These are phyloP conservation scores for Catocala sponsa DNA, from an alignment of 2,888 invertebrate genomes.

Conservation along the genomic window DNA sequence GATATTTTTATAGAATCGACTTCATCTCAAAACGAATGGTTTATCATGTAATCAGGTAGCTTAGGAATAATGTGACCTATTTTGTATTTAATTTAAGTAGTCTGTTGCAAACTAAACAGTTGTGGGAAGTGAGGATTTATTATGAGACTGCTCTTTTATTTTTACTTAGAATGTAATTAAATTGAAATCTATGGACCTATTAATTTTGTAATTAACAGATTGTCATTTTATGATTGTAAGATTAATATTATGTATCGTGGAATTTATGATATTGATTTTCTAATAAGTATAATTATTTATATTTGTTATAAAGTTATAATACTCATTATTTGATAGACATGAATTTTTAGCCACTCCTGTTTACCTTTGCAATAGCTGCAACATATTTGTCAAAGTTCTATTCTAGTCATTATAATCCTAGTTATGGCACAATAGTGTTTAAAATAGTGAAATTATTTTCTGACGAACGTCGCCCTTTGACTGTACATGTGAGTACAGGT, in stretches of 20 bases:
- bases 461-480: constrained; percentile 18
- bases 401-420: constrained; percentile 36
- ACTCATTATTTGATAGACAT: too few relatives aligned
- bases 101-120: constrained; percentile 3
- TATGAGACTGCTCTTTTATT: too few relatives aligned
- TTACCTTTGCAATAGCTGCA: background rate
- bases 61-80: constrained; percentile 16
- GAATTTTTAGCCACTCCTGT: background rate
- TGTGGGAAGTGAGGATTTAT: too few relatives aligned
- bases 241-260: too few relatives aligned
- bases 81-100: background rate
- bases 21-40: constrained; percentile 16
- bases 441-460: constrained; percentile 23
- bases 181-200: too few relatives aligned
- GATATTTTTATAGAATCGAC: constrained; percentile 51
- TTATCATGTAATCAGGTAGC: constrained; percentile 21
- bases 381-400: constrained; percentile 15
- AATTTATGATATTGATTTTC: too few relatives aligned
- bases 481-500: constrained; percentile 7
- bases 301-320: too few relatives aligned
- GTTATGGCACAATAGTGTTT: constrained; percentile 41
- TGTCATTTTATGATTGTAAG: too few relatives aligned
- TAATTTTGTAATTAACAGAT: too few relatives aligned
- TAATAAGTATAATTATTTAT: too few relatives aligned
- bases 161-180: too few relatives aligned